These are phyloP conservation scores for Apeltes quadracus DNA, from an alignment of 2,113 vertebrate genomes.

Conservation along the genomic window DNA sequence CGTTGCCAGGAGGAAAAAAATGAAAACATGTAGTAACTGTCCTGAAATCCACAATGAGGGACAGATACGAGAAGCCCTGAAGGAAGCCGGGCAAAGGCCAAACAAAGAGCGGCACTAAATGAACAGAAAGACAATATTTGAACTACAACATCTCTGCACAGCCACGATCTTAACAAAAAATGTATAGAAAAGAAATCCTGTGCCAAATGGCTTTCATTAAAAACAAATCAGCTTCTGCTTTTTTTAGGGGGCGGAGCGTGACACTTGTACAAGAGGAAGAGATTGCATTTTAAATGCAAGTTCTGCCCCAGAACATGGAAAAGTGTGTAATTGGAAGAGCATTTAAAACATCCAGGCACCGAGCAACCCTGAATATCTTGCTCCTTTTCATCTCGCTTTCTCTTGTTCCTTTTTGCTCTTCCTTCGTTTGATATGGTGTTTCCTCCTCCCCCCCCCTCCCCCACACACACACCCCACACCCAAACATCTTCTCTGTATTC, in stretches of 20 bases:
- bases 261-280: conserved; percentile 66
- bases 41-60: conserved; percentile 56
- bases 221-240: conserved; percentile 69
- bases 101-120: conserved; percentile 60
- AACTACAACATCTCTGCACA: conserved; percentile 48
- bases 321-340: conserved; percentile 78
- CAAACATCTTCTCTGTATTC: conserved; percentile 79
- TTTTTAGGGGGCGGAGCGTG: conserved; percentile 71
- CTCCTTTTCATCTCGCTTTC: conserved; percentile 71
- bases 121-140: conserved; percentile 71
- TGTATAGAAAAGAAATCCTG: conserved; percentile 46
- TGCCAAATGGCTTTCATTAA: conserved; percentile 72
- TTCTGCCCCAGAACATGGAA: conserved; percentile 74
- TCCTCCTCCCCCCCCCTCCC: conserved; percentile 59
- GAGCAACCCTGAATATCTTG: conserved; percentile 68
- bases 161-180: conserved; percentile 59
- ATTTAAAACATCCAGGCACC: conserved; percentile 64
- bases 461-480: too few relatives aligned
- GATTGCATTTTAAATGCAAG: conserved; percentile 72
- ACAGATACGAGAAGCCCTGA: conserved; percentile 44
- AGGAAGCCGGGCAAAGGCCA: conserved; percentile 55
- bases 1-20: conserved; percentile 73
- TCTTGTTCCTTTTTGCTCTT: conserved; percentile 64
- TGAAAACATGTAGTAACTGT: conserved; percentile 71
- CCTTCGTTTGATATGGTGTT: conserved; percentile 67